phyloP scores from a whole-genome alignment of 2,113 vertebrate genomes.

The Mola mola region DNA sequence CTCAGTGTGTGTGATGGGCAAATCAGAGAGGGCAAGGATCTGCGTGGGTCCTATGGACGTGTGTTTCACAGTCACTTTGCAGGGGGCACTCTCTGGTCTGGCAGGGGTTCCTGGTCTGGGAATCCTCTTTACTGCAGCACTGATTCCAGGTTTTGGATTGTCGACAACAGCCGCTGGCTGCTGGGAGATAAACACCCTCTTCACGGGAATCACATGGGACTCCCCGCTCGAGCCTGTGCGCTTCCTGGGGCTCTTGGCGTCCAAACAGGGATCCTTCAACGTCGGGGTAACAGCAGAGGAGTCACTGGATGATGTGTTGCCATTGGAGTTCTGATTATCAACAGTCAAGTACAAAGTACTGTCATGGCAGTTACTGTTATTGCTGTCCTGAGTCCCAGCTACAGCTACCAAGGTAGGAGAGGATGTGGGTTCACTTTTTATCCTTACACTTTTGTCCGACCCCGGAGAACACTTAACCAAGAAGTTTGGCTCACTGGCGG shows the following conservation, averaged over 20 bases:
- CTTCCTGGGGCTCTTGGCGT: constrained; percentile 91
- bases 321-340: constrained; percentile 87
- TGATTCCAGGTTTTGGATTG: constrained; percentile 76
- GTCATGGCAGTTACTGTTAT: constrained; percentile 84
- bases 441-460: constrained; percentile 82
- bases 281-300: constrained; percentile 74
- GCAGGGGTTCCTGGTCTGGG: constrained; percentile 81
- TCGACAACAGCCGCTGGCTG: constrained; percentile 78
- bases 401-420: constrained; percentile 76
- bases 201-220: constrained; percentile 90
- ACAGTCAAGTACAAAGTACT: constrained; percentile 86
- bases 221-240: constrained; percentile 80
- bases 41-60: constrained; percentile 74
- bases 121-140: constrained; percentile 81
- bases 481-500: constrained; percentile 82
- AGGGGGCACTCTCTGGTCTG: constrained; percentile 83
- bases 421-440: constrained; percentile 84
- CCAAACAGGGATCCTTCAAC: constrained; percentile 84
- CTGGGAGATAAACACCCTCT: constrained; percentile 92
- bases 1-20: constrained; percentile 78
- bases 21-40: constrained; percentile 82
- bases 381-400: constrained; percentile 85
- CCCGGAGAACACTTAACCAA: constrained; percentile 83
- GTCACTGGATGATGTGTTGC: constrained; percentile 81
- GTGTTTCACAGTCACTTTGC: constrained; percentile 81